Conservation (phyloP, 2,888 invertebrate species). For the Cremastinae sp. region DNA sequence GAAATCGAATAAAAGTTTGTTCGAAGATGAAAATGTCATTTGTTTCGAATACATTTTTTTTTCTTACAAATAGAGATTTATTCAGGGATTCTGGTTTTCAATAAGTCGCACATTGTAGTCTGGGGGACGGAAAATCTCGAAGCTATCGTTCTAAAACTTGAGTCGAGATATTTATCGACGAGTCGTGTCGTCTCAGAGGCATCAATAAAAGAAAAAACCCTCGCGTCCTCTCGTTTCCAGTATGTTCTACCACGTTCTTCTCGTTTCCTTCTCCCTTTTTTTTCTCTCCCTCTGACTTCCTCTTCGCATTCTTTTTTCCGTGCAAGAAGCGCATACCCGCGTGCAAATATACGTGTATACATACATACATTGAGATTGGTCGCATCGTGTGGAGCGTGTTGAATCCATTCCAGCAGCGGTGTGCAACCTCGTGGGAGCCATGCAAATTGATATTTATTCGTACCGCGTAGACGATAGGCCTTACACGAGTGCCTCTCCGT, state of each 20-base stretch:
- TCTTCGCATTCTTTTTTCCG: slow-evolving; percentile 12
- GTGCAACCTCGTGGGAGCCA: slow-evolving; percentile 35
- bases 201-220: not conserved
- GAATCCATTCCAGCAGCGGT: slow-evolving; percentile 21
- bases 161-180: slow-evolving; percentile 10
- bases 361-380: slow-evolving; percentile 1
- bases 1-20: not conserved
- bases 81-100: too few relatives aligned
- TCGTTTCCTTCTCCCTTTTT: too few relatives aligned
- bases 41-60: too few relatives aligned
- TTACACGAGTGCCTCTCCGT: slow-evolving; percentile 26
- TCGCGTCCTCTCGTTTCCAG: not conserved
- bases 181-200: not conserved
- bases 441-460: slow-evolving; percentile 62
- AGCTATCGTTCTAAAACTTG: slow-evolving; percentile 4
- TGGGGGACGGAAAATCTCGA: not conserved
- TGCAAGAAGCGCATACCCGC: too few relatives aligned
- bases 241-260: slow-evolving; percentile 38
- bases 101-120: too few relatives aligned
- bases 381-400: slow-evolving; percentile 15
- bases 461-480: slow-evolving; percentile 56
- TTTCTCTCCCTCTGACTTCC: slow-evolving; percentile 28
- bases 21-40: slow-evolving; percentile 1
- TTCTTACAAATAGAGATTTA: too few relatives aligned
- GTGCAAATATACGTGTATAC: not conserved